Evolutionary conservation across 2,888 invertebrate species (phyloP).

Genomic region (Drosophila cognata): DNA sequence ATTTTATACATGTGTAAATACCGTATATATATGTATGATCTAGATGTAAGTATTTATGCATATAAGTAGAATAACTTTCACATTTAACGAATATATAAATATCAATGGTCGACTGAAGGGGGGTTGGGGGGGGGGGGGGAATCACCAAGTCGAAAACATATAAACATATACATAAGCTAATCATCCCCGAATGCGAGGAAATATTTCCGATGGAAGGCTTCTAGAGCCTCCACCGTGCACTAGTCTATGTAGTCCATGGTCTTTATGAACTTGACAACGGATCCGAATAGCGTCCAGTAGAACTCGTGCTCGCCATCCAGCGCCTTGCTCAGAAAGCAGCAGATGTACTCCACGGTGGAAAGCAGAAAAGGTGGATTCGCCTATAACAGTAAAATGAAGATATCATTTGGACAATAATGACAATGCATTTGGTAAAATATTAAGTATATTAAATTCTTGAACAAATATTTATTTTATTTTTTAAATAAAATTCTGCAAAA

Average conservation of each 20-base stretch:
- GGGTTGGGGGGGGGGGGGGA: background rate
- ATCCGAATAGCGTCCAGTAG: conserved; percentile 99
- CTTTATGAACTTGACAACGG: conserved; percentile 98
- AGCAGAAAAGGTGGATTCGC: conserved; percentile 97
- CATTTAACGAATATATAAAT: conserved; percentile 24
- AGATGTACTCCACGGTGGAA: conserved; percentile 98
- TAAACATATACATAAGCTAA: conserved; percentile 24
- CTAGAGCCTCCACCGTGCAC: conserved; percentile 1
- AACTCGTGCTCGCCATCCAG: conserved; percentile 96
- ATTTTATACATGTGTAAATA: conserved; percentile 22
- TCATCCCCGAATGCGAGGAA: conserved; percentile 14
- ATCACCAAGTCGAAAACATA: conserved; percentile 17
- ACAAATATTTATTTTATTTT: background rate
- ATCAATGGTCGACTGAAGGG: conserved; percentile 15
- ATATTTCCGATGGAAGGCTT: conserved; percentile 23
- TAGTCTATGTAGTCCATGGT: conserved; percentile 89
- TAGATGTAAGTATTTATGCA: conserved; percentile 9
- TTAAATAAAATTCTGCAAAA: too few species aligned
- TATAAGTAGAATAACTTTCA: conserved; percentile 22
- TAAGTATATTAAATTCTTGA: background rate
- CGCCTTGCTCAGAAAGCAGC: conserved; percentile 93
- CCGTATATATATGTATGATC: conserved; percentile 24
- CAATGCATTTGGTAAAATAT: background rate
- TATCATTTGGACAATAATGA: background rate
- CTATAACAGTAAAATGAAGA: conserved; percentile 85